Evolutionary conservation across 2,888 invertebrate genomes (phyloP), one percentile per base, ranked within the genome.

Genomic region (Troglohyphantes excavatus): DNA sequence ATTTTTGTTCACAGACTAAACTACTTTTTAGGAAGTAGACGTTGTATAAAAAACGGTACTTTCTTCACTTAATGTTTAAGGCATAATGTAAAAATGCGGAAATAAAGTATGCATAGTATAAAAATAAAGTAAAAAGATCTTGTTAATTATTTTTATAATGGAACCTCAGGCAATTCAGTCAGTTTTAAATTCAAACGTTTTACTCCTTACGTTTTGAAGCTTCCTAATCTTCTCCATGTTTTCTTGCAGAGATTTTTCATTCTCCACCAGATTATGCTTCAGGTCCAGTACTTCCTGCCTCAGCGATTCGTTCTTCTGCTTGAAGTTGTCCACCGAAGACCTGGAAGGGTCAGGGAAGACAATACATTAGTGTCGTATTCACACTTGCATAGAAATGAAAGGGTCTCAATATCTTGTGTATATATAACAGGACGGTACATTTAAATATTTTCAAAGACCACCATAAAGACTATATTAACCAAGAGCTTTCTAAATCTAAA

Each of bases 161-260:
- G 21, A 65, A 65, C 11, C 11, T 11, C 23, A 13, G 2, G 23
- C 11, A 63, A 26, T 26, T 11, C 1, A 23, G 26, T 17, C 13
- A 65, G 1, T 23, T 0, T 9, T 6, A 19, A 67, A 67, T 17
- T 27, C 29, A 67, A 67, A 29, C 27, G 5, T 68, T 68, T n/a
- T n/a, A n/a, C 9, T 43, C 9, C 59, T 23, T 75, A 89, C 88
- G 76, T 61, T 89, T 63, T 76, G 65, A 43, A 82, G 43, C 13
- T 68, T 82, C 29, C 63, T 76, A 13, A 89, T 43, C 59, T 89
- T 75, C 27, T 76, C 61, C 1, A 39, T 19, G 27, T 65, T 65
- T 59, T 89, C 88, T 70, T 89, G 39, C 6, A 39, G 19, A n/a
- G 27, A 46, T 6, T 7, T 29, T 39, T 89, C 82, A 6, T 27